Evolutionary conservation across 2,888 invertebrate species (phyloP).

Genomic region (Sarcophaga rosellei): DNA sequence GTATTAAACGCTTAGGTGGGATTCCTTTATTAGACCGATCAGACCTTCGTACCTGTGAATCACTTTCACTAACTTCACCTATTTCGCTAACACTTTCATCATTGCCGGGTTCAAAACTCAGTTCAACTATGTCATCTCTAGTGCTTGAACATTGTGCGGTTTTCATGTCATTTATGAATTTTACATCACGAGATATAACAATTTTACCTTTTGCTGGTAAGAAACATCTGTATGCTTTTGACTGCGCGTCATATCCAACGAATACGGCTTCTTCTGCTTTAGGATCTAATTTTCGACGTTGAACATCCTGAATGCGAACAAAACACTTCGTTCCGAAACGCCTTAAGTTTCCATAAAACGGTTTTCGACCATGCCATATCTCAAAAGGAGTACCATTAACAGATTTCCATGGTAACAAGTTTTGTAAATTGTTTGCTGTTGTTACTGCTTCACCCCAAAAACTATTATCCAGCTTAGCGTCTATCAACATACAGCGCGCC

Average conservation of each 20-base stretch:
- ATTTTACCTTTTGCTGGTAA: background rate
- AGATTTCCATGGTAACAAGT: conserved; percentile 34
- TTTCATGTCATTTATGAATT: conserved; percentile 3
- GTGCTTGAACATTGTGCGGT: background rate
- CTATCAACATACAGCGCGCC: conserved; percentile 47
- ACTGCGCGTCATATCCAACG: no score
- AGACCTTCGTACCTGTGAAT: background rate
- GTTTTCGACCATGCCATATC: conserved; percentile 38
- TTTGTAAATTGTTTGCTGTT: conserved; percentile 40
- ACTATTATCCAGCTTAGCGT: conserved; percentile 23
- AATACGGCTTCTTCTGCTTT: conserved; percentile 55
- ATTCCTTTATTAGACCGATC: conserved; percentile 28
- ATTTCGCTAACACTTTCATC: background rate
- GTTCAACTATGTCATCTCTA: background rate
- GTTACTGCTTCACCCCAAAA: conserved; percentile 37
- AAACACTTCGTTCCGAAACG: conserved; percentile 60
- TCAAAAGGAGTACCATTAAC: conserved; percentile 34
- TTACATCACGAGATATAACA: conserved; percentile 30
- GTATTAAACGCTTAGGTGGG: conserved; percentile 28
- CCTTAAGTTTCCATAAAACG: conserved; percentile 37
- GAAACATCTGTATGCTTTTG: no score
- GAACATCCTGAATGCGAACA: conserved; percentile 57
- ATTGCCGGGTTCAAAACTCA: background rate
- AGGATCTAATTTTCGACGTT: conserved; percentile 62
- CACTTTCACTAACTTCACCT: no score